Base-by-base conservation (phyloP, 2,888 invertebrate species). In the Pachydiplax longipennis region DNA sequence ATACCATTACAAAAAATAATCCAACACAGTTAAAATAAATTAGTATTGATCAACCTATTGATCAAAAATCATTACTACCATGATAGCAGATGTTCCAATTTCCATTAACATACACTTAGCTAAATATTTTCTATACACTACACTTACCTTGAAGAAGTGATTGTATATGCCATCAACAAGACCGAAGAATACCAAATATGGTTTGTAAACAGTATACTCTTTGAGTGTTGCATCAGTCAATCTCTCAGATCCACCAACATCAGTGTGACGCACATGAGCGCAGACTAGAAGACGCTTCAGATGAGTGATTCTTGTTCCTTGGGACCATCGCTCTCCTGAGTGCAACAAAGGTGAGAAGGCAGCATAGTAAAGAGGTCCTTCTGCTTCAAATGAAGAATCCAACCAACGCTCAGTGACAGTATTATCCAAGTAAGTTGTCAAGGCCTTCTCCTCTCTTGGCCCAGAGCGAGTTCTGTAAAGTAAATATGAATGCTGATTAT, bases 331-430 rank as follows among this genome's bases (percentile, higher is more conserved):
- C 61, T 87, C 58, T 13, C 87, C 96, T 37, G 97, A 96, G 93
- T 97, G 96, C 80, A 99, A 94, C 91, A 98, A 95, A 80, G 98
- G 94, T 90, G 97, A 96, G 93, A 99, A 95, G 5, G 97, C 96
- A 91, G 96, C 94, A 96, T 97, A 98, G 94, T 98, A 99, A n/a
- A 98, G 95, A 6, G 98, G 97, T 0, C 99, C 98, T 93, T 99
- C 99, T 0, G 98, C 97, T 93, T 98, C 98, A 94, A 97, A 98
- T 73, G 97, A 96, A 53, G 96, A 96, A 93, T 98, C 98, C 48
- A 98, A 94, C 95, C 96, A 96, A 90, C 96, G 95, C 91, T 96
- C 95, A 0, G 95, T 94, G 91, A 95, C 94, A 31, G 95, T 93
- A 93, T 96, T 95, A 91, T 96, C 97, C 92, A 98, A 94, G 93